These are phyloP conservation scores for Drosophila emarginata DNA, from an alignment of 2,888 invertebrate genomes.

Conservation along the genomic window DNA sequence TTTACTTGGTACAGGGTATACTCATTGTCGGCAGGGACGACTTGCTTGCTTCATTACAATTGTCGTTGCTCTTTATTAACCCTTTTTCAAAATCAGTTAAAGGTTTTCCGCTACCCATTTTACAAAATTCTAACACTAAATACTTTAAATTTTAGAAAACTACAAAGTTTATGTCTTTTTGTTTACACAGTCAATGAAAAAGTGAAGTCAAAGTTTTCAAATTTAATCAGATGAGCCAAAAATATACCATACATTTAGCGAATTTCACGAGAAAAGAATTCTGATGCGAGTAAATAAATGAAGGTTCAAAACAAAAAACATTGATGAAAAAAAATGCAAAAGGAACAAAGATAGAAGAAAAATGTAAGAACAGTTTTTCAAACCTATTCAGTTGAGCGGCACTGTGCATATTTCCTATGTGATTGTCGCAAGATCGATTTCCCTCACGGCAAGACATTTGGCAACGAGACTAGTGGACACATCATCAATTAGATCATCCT, in stretches of 20 bases:
- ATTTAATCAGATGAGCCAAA: conserved; percentile 16
- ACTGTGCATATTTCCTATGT: too few relatives aligned
- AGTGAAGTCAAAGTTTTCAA: background rate
- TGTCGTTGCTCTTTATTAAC: conserved; percentile 9
- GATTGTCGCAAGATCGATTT: too few relatives aligned
- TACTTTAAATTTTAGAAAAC: background rate
- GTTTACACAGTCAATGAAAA: background rate
- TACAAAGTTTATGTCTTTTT: background rate
- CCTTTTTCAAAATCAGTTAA: conserved; percentile 20
- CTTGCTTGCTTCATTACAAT: too few relatives aligned
- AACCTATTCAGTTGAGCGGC: too few relatives aligned
- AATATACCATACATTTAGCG: conserved; percentile 15
- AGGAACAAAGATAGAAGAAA: background rate
- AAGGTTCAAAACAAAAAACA: conserved; percentile 19
- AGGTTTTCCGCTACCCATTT: conserved; percentile 14
- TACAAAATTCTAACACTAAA: background rate
- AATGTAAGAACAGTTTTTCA: too few relatives aligned
- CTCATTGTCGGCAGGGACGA: too few relatives aligned
- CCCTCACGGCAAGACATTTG: too few relatives aligned
- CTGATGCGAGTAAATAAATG: conserved; percentile 13
- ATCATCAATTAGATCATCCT: too few relatives aligned
- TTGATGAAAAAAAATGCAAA: background rate
- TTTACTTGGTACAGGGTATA: too few relatives aligned
- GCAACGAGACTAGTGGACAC: too few relatives aligned
- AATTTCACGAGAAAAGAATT: conserved; percentile 9